Base-by-base conservation (phyloP, 2,797 vertebrate genomes). In the Steatocranus sp. region DNA sequence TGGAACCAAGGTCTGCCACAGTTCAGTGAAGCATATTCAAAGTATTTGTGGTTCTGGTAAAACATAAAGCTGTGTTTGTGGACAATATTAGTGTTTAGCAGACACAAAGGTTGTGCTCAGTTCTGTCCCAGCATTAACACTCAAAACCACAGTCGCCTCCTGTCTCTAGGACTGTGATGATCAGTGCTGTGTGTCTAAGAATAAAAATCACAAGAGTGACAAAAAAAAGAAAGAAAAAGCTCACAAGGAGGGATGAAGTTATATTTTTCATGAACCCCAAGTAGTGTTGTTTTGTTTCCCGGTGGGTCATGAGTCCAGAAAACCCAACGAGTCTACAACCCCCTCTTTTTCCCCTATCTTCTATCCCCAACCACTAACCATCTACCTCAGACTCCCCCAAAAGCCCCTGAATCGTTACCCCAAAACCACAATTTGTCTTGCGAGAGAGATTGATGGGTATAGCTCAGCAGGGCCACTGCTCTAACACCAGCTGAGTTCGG, bases 111-210 rank as follows among this genome's bases (percentile, higher is more conserved):
- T 93, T 88, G 66, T 8, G 82, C 83, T 90, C 51, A 83, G 79
- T 82, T 92, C 82, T 83, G 89, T 90, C 86, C 92, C 88, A 75
- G 77, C 80, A 91, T 93, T 93, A 91, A 89, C 82, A 86, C 88
- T 85, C 61, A 7, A 90, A 90, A 93, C 93, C 93, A 89, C 93
- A 93, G 93, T 93, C 93, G 91, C 93, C 92, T 93, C 93, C 92
- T 81, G 86, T 87, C 92, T 92, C 83, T 18, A 34, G 80, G 82
- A 86, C 88, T 34, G 78, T 38, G 83, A 79, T 90, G 87, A 94
- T 93, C 83, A 82, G 86, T 83, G 82, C 81, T 34, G 53, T 76
- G 79, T 14, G 84, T 88, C 66, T 25, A 70, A 68, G 58, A 83
- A 78, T 83, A 78, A 90, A 61, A 73, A 61, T 32, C 83, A 89